Evolutionary conservation across 2,888 invertebrate species (phyloP), one percentile per base, ranked within the genome.

Genomic region (Gortyna flavago): DNA sequence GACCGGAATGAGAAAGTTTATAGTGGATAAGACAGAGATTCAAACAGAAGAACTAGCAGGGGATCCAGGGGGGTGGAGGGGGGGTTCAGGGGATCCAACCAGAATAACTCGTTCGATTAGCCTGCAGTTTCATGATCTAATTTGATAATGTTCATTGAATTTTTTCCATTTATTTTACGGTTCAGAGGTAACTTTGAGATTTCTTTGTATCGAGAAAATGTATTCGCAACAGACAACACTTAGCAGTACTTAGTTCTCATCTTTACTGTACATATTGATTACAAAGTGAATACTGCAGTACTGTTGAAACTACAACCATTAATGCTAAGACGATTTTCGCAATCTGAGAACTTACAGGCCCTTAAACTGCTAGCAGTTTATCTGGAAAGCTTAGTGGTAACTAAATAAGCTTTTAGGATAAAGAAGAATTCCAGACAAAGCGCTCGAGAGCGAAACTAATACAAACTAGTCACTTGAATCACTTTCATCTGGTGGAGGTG

Each of bases 361-460:
- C 41, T 48, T 21, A 18, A 18, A 61, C 32, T 71, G 8, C 32
- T 57, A 38, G 54, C 13, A 29, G 11, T 68, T 66, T 65, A 51
- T 74, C 62, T 66, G 41, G 8, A 8, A 69, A 54, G 62, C 21
- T 68, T 64, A 25, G 44, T 29, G 8, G 35, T 70, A 69, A 61
- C 59, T 70, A 68, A 79, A 80, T 74, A 81, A 69, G 64, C 84
- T 86, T 88, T 84, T 80, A 87, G 81, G 77, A 80, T 73, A 72
- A 41, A 75, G 81, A 82, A 83, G 85, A 88, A 87, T 83, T 86
- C 79, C 89, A 88, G 87, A 89, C 89, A 89, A 90, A 90, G 90
- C 90, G 86, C 90, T 87, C 90, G 95, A 95, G 94, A 95, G 96
- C 95, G 95, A 93, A 95, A 93, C 95, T 94, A 95, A 95, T 92